Evolutionary conservation across 1,140 invertebrate species (phyloP), one percentile per base, ranked within the genome.

Genomic region (Andrena cerasifolii): DNA sequence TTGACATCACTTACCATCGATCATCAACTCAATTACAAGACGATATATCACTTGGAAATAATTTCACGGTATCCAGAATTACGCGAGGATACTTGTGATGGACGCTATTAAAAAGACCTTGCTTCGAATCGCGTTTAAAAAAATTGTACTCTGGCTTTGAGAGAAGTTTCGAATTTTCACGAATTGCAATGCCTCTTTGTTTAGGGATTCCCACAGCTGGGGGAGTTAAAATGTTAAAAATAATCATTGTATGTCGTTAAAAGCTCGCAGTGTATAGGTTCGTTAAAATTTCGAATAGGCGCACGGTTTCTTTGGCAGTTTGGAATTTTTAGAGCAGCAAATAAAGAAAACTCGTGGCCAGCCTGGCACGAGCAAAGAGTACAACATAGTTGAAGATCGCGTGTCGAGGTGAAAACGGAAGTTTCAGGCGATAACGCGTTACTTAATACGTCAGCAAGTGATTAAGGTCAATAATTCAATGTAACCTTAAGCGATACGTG

Each of bases 401-500:
- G 45, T 77, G 53, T 70, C 74, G 31, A 77, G 66, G 56, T 77
- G 74, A 61, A 71, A 71, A 77, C 56, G 74, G 66, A 77, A 77
- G 74, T 77, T 77, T 43, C 74, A 61, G 14, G 74, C 53, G 74
- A 77, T 77, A 77, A 77, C 65, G 54, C 14, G 56, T 77, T 61
- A 61, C 74, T 68, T 71, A 53, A 77, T 45, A 54, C 74, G 66
- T 77, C 66, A 45, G 43, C 66, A 71, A 77, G 66, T 71, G 74
- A 77, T 77, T 71, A 70, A 59, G 74, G 65, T 71, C 56, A 71
- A 77, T 71, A 62, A 77, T 77, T 77, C 65, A 62, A 71, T 59
- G 54, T 53, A 68, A 65, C 21, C 65, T 36, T 12, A 53, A 40
- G 51, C 66, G 62, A 75, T 67, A 75, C 16, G 28, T 43, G 49